Conservation (phyloP, 2,888 invertebrate species). For the Frankliniella fusca region DNA sequence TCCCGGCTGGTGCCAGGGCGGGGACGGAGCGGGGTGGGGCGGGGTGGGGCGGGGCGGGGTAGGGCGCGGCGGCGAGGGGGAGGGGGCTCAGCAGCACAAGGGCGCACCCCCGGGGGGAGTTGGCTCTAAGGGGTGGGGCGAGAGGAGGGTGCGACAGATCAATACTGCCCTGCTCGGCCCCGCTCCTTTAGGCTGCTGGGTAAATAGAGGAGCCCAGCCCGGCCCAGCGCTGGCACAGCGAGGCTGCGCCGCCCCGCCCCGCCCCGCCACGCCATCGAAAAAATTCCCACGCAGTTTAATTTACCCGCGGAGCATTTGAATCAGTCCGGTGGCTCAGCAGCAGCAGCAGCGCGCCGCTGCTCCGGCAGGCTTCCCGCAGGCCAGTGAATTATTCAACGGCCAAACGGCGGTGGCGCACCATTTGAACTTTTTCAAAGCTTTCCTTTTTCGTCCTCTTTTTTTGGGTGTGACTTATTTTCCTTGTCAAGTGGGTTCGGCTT, state of each 20-base stretch:
- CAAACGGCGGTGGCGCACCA: no score
- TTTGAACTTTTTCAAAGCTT: no score
- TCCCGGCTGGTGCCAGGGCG: constrained; percentile 12
- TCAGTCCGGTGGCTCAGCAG: neutral
- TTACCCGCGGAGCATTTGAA: neutral
- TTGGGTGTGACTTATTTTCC: no score
- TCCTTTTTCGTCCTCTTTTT: no score
- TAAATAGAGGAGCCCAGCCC: neutral
- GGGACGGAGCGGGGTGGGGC: neutral
- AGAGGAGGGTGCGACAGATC: neutral
- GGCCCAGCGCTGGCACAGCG: neutral
- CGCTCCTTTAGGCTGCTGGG: neutral
- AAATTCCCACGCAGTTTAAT: constrained; percentile 6
- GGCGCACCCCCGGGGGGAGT: neutral
- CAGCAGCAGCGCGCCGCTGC: neutral
- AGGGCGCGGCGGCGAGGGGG: neutral
- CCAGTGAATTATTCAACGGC: no score
- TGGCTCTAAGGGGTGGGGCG: neutral
- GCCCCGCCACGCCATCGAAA: neutral
- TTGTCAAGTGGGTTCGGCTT: no score
- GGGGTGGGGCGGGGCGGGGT: neutral
- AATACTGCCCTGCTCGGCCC: neutral
- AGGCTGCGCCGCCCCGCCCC: neutral
- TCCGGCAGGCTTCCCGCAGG: neutral
- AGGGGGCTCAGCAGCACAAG: neutral